A percentile compares a stretch with the other conserved stretches of the same genome.
These are phyloP conservation scores for Gallirallus australis DNA, from an alignment of 2,797 vertebrate genomes.

Conservation along the genomic window DNA sequence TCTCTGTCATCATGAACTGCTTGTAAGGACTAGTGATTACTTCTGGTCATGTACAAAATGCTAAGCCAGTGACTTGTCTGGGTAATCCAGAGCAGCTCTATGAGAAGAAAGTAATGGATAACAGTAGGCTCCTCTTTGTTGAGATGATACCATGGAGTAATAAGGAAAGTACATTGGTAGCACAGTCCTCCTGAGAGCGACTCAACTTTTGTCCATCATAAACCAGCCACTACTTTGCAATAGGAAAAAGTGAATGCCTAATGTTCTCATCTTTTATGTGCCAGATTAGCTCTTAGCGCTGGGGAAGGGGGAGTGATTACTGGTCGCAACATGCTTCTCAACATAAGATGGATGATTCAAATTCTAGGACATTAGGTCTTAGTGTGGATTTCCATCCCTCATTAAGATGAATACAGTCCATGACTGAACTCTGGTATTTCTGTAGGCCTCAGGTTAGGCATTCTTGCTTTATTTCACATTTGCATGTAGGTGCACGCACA, in stretches of 20 bases:
- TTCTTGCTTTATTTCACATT: neutral
- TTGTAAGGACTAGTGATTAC: neutral
- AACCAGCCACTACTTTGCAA: neutral
- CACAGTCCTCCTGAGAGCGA: neutral
- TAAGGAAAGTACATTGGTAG: neutral
- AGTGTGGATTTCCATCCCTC: neutral
- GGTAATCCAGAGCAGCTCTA: neutral
- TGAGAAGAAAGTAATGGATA: neutral
- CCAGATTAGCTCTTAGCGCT: neutral
- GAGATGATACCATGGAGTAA: neutral
- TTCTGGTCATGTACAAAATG: neutral
- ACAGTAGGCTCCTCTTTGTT: neutral
- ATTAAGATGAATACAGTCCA: neutral
- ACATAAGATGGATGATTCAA: neutral
- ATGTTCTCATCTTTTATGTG: constrained; percentile 4
- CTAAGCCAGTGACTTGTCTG: neutral
- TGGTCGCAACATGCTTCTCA: neutral
- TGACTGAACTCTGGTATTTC: neutral
- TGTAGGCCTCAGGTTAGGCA: neutral
- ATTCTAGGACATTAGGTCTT: neutral
- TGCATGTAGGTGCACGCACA: neutral
- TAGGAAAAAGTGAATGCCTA: constrained; percentile 16
- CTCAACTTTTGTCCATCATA: constrained; percentile 1
- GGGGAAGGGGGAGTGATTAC: neutral
- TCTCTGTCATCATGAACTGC: neutral